phyloP scores from a whole-genome alignment of 2,888 invertebrate genomes.

The Cheiracanthium punctorium region DNA sequence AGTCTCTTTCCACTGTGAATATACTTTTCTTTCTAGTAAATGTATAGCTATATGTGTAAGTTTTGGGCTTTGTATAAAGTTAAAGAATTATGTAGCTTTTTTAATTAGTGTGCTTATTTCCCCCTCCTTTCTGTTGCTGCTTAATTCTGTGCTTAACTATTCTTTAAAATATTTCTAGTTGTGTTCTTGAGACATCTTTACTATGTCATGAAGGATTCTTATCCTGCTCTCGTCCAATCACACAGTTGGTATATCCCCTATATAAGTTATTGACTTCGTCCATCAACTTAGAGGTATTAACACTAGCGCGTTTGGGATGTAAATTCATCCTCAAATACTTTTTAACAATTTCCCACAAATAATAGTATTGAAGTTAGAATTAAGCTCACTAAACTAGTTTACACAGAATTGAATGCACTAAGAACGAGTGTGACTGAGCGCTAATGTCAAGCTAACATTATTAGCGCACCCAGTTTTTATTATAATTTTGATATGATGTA shows the following conservation, averaged over 20 bases:
- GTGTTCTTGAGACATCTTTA: conserved; percentile 61
- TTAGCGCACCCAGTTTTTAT: background rate
- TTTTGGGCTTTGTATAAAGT: conserved; percentile 13
- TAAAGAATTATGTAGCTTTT: background rate
- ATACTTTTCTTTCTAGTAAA: background rate
- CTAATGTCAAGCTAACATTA: background rate
- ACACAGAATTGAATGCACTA: conserved; percentile 45
- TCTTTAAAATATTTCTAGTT: conserved; percentile 65
- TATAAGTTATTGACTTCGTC: conserved; percentile 58
- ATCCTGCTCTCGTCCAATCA: conserved; percentile 68
- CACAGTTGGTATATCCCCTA: conserved; percentile 69
- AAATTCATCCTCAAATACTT: conserved; percentile 51
- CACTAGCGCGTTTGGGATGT: conserved; percentile 51
- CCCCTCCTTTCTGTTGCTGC: conserved; percentile 37
- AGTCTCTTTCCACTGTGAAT: background rate
- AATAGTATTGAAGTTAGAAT: conserved; percentile 48
- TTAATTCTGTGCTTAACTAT: conserved; percentile 50
- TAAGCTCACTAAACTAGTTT: conserved; percentile 27
- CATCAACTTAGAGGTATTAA: conserved; percentile 69
- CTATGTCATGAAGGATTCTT: conserved; percentile 68
- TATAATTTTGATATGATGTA: background rate
- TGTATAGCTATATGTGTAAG: background rate
- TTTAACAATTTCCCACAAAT: conserved; percentile 54
- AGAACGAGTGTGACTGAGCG: background rate
- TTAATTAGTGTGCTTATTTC: conserved; percentile 1